phyloP scores from a whole-genome alignment of 2,888 invertebrate species.

The Synergus gifuensis region DNA sequence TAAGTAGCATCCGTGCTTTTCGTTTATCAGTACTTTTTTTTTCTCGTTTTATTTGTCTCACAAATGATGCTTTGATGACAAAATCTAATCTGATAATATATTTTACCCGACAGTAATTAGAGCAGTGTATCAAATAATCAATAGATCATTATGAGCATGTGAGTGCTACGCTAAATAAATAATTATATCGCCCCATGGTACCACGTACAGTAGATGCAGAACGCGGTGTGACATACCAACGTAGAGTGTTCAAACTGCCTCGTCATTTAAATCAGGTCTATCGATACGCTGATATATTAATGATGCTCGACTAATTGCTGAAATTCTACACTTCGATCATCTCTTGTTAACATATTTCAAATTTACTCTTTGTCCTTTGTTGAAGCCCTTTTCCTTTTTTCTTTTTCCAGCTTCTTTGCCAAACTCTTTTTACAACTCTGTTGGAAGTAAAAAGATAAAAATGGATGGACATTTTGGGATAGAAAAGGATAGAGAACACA shows the following conservation, averaged over 20 bases:
- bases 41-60: not conserved
- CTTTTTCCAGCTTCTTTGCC: no score
- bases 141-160: slow-evolving; percentile 13
- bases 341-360: not conserved
- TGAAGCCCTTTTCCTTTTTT: not conserved
- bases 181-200: slow-evolving; percentile 12
- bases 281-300: slow-evolving; percentile 26
- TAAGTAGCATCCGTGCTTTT: not conserved
- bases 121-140: slow-evolving; percentile 17
- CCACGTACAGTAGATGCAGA: not conserved
- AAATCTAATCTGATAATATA: not conserved
- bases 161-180: slow-evolving; percentile 31
- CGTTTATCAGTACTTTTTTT: not conserved
- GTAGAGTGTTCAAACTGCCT: not conserved
- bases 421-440: no score
- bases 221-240: not conserved
- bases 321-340: slow-evolving; percentile 18
- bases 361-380: slow-evolving; percentile 4
- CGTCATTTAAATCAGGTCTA: slow-evolving; percentile 33
- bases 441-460: no score
- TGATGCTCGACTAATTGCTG: slow-evolving; percentile 13
- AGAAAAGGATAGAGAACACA: no score
- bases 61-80: not conserved
- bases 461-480: no score
- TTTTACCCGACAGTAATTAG: not conserved